Evolutionary conservation across 2,113 vertebrate genomes (phyloP), one percentile per base, ranked within the genome.

Genomic region (Elgaria multicarinata): DNA sequence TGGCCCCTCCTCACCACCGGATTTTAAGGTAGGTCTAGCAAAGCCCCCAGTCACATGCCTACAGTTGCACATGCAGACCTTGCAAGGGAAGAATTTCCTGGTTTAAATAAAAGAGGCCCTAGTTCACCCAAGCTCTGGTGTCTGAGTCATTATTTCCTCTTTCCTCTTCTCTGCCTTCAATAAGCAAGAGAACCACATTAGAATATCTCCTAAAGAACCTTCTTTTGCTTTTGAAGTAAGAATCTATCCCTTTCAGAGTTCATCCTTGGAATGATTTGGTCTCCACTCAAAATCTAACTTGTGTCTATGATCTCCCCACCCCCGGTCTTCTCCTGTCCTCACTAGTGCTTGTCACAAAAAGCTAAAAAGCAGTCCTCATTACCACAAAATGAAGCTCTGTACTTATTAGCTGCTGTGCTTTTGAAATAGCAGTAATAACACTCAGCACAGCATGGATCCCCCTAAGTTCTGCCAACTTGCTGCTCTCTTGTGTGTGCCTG

Each of bases 351-450:
- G 1, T 87, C 77, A 87, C 50, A 83, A 94, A 71, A 93, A 3
- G 4, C 92, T 93, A 91, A 92, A 95, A 10, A 76, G 78, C 42
- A 89, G 67, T 28, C 76, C 89, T 91, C 71, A 89, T 92, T 93
- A 92, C 64, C 76, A 18, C 16, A 64, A 93, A 95, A 94, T 10
- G 4, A 84, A 92, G 5, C 69, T 91, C 42, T 87, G 39, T 58
- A 67, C 93, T 95, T 95, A 74, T 94, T 92, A 93, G 44, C 67
- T 67, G 86, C 53, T 88, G 1, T 66, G 14, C 81, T 77, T 67
- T 83, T 55, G 83, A 94, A 92, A 93, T 53, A 86, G 3, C 2
- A 74, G 28, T 44, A 39, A 0, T 92, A 87, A 64, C 76, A 14
- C 0, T 80, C 46, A 88, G 24, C 5, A 33, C 44, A 90, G 24